Evolutionary conservation across 2,113 vertebrate genomes (phyloP), one percentile per base, ranked within the genome.

Genomic region (Pholis gunnellus): DNA sequence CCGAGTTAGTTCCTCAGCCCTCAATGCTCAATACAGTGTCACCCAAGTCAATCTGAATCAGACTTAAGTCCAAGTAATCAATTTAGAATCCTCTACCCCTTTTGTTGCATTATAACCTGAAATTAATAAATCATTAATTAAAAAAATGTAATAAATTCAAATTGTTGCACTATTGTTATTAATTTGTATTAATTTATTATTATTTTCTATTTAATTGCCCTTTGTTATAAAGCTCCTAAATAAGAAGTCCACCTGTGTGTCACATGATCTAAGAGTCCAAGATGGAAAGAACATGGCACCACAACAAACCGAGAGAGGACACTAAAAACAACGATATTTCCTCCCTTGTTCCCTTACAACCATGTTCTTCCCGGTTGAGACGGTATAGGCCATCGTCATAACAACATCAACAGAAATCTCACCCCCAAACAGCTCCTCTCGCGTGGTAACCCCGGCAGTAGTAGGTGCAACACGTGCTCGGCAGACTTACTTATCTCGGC

Each of bases 401-500:
- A 79, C 31, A 38, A 22, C 40, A 38, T 75, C 72, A 48, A 60
- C 29, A 38, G 9, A 25, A 57, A 36, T 75, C 18, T 46, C 64
- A 15, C 40, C 20, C 20, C 63, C 48, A 60, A n/a, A 10, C 52
- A 69, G 65, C 1, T 42, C 9, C n/a, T 59, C 56, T n/a, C 8
- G 6, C 2, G 15, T 50, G 38, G 34, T 34, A 34, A 76, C 63
- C 17, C 50, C 38, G 11, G 40, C 14, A n/a, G 17, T 36, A 40
- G 15, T 10, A 44, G 42, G 42, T 20, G 11, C 22, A 57, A 38
- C 29, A 40, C 9, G 1, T 6, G 15, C 5, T 68, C 0, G 0
- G 18, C 5, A 40, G 48, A 71, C 83, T 78, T 83, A 94, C 94
- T 84, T 27, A 82, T 91, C 59, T 87, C 76, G 46, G 93, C 89